Evolutionary conservation across 2,888 invertebrate species (phyloP).

Genomic region (Mimumesa dahlbomi): DNA sequence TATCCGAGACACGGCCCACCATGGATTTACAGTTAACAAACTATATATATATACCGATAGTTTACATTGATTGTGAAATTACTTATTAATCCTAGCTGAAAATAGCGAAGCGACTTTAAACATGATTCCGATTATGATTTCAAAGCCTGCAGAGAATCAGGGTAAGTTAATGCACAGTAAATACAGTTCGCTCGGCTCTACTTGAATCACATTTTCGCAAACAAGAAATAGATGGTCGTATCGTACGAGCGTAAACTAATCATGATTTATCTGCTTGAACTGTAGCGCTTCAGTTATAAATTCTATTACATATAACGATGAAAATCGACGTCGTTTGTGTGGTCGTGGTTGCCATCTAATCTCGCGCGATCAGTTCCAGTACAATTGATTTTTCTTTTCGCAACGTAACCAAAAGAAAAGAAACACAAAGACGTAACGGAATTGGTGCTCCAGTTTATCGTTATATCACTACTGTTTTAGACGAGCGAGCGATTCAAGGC

Average conservation of each 20-base stretch:
- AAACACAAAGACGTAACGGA: conserved; percentile 7
- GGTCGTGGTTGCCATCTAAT: conserved; percentile 43
- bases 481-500: conserved; percentile 4
- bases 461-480: conserved; percentile 28
- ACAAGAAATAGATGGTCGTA: conserved; percentile 39
- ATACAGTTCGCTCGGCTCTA: conserved; percentile 16
- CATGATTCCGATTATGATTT: conserved; percentile 23
- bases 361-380: conserved; percentile 26
- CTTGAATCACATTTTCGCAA: conserved; percentile 15
- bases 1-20: background rate
- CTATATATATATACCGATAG: conserved; percentile 39
- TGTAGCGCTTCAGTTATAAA: conserved; percentile 32
- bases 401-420: too few relatives aligned
- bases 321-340: conserved; percentile 30
- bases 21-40: conserved; percentile 15
- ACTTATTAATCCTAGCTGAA: conserved; percentile 49
- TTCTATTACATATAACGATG: conserved; percentile 17
- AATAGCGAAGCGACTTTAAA: conserved; percentile 29
- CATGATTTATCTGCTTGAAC: conserved; percentile 38
- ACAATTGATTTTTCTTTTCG: conserved; percentile 24
- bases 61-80: conserved; percentile 49
- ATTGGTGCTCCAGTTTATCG: conserved; percentile 42
- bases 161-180: conserved; percentile 33
- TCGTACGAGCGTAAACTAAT: conserved; percentile 19
- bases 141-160: conserved; percentile 28